Evolutionary conservation across 2,113 vertebrate genomes (phyloP), one percentile per base, ranked within the genome.

Genomic region (Paraplagusia blochii): DNA sequence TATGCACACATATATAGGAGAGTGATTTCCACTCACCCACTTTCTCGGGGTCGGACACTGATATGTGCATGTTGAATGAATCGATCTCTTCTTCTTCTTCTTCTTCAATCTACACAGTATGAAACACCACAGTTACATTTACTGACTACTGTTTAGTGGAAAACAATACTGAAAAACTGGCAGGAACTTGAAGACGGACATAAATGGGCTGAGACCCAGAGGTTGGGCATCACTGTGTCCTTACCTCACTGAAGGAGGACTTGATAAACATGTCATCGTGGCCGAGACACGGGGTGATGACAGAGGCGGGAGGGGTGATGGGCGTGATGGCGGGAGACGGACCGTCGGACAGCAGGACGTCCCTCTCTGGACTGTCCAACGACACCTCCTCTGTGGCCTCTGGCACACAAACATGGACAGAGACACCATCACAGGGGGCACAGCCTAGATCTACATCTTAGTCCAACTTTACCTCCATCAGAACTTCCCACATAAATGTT

Each of bases 21-120:
- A n/a, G n/a, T n/a, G n/a, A n/a, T n/a, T n/a, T n/a, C n/a, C 7
- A 84, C 95, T 92, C 81, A 98, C 95, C 96, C 9, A 98, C 92
- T 99, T 99, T 99, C 84, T 99, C 96, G 10, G 95, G 96, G 74
- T 99, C 95, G n/a, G 96, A 99, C 58, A 99, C 95, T 4, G 90
- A 92, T 79, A 99, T 97, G 84, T 95, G 85, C 77, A 99, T 92
- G 89, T 97, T 95, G 81, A 97, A 93, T 3, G 87, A 64, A 74
- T 99, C 94, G 22, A 90, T 90, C 46, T 89, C 91, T 60, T 96
- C 87, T 74, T 95, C 95, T 72, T 97, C 95, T 35, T 53, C 50
- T 16, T 51, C 33, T 80, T 99, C 95, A 68, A 94, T 88, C 96
- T 98, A 63, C 39, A 68, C 19, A 15, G 22, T 43, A 46, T 48